Conservation (phyloP, 2,113 vertebrate species). For the Halichoerus grypus region DNA sequence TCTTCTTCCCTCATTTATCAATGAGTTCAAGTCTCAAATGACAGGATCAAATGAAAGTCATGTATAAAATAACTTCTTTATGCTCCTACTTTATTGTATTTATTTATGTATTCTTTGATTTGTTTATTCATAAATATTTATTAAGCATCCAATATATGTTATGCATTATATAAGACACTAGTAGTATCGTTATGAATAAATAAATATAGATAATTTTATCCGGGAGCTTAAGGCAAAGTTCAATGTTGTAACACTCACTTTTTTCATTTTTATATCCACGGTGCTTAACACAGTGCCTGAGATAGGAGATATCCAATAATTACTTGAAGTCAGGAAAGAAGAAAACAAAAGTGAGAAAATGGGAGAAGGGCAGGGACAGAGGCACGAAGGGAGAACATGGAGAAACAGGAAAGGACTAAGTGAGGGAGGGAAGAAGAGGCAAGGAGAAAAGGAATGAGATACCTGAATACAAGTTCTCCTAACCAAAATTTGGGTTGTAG, state of each 20-base stretch:
- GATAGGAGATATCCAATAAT: neutral
- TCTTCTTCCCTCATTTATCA: neutral
- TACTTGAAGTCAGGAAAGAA: neutral
- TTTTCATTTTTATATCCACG: neutral
- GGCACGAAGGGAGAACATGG: neutral
- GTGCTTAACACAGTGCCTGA: neutral
- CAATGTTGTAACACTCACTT: neutral
- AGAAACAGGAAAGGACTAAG: neutral
- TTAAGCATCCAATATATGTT: neutral
- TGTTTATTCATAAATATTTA: slow-evolving; percentile 26
- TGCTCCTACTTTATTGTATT: neutral
- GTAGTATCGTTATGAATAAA: neutral
- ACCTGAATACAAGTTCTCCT: neutral
- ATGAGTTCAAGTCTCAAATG: neutral
- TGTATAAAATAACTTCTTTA: neutral
- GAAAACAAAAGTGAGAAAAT: neutral
- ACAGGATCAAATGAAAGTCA: neutral
- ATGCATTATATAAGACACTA: neutral
- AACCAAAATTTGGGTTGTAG: neutral
- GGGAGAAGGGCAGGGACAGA: neutral
- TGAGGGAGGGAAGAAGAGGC: neutral
- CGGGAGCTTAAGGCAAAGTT: neutral
- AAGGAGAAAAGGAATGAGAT: neutral
- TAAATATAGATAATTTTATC: neutral
- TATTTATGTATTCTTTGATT: neutral